A percentile compares a stretch with the other conserved stretches of the same genome.
Conservation (phyloP, 2,113 vertebrate genomes). For the Candoia aspera region DNA sequence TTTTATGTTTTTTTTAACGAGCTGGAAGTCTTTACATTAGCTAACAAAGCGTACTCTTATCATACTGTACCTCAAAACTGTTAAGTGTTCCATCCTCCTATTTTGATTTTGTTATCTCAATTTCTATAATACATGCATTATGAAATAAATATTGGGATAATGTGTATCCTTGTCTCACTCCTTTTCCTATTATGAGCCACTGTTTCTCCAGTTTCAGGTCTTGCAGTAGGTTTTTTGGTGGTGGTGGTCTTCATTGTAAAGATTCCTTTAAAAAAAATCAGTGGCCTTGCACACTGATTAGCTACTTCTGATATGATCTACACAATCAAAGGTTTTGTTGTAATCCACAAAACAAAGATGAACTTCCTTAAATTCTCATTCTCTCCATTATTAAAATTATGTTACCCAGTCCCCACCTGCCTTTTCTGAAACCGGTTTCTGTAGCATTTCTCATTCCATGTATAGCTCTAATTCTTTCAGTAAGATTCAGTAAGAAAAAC, state of each 20-base stretch:
- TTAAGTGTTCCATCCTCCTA: neutral
- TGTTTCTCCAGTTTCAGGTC: neutral
- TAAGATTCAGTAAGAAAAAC: too few species aligned
- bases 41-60: neutral
- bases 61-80: neutral
- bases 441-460: neutral
- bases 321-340: neutral
- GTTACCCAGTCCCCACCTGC: neutral
- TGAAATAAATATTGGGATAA: neutral
- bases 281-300: neutral
- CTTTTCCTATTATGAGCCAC: neutral
- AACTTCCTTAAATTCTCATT: neutral
- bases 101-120: neutral
- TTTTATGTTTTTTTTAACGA: neutral
- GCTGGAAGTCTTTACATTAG: neutral
- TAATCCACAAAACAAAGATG: neutral
- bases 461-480: neutral
- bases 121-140: neutral
- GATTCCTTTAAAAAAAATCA: neutral
- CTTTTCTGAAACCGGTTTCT: neutral
- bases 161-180: neutral
- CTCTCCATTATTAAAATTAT: neutral
- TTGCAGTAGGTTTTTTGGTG: neutral
- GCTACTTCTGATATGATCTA: neutral
- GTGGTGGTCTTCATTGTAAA: neutral